Percentiles rank a stretch among this genome's conserved stretches.
phyloP scores from a whole-genome alignment of 2,888 invertebrate genomes.

The Nymphalis polychloros region DNA sequence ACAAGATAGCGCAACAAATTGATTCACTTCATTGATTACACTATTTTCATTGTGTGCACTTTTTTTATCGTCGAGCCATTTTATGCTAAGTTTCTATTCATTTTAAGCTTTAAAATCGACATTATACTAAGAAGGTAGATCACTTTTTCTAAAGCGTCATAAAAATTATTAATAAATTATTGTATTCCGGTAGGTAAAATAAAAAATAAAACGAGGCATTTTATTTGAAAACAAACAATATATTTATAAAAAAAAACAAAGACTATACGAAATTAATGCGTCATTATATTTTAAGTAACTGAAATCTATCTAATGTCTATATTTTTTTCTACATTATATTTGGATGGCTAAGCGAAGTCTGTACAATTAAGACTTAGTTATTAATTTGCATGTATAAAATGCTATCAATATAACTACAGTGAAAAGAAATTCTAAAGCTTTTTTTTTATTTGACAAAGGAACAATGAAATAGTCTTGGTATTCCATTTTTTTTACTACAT shows the following conservation, averaged over 20 bases:
- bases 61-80: too few species aligned
- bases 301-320: constrained; percentile 51
- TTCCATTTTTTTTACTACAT: neutral
- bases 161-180: neutral
- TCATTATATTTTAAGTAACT: constrained; percentile 59
- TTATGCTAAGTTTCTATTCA: too few species aligned
- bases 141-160: neutral
- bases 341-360: constrained; percentile 52
- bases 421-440: constrained; percentile 33
- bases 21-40: too few species aligned
- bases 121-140: too few species aligned
- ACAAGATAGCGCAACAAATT: too few species aligned
- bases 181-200: constrained; percentile 28
- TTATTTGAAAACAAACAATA: constrained; percentile 65
- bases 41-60: too few species aligned
- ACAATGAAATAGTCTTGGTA: constrained; percentile 31
- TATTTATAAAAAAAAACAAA: constrained; percentile 59
- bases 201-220: constrained; percentile 47
- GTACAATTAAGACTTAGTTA: constrained; percentile 35
- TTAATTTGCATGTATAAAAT: constrained; percentile 45
- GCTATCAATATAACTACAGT: constrained; percentile 36
- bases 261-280: constrained; percentile 55
- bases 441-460: constrained; percentile 35
- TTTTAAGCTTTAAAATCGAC: too few species aligned
- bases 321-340: constrained; percentile 38